Conservation (phyloP, 2,888 invertebrate genomes). For the Melieria crassipennis region DNA sequence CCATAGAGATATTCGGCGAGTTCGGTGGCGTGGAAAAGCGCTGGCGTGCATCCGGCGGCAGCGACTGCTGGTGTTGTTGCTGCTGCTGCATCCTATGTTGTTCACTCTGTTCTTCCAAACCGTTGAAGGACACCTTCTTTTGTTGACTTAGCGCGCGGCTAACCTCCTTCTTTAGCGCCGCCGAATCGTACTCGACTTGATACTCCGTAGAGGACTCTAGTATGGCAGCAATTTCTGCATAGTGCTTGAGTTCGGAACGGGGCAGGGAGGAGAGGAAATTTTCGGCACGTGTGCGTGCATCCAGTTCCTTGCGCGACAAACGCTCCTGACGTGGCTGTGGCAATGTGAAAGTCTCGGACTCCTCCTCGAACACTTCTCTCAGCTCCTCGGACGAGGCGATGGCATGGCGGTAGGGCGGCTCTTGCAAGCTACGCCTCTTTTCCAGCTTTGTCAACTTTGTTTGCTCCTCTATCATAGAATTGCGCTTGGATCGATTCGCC, state of each 20-base stretch:
- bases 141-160: slow-evolving; percentile 65
- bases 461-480: slow-evolving; percentile 80
- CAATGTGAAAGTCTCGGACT: slow-evolving; percentile 41
- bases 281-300: slow-evolving; percentile 64
- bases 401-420: slow-evolving; percentile 71
- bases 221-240: slow-evolving; percentile 65
- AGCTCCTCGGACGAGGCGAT: slow-evolving; percentile 59
- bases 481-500: slow-evolving; percentile 71
- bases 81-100: slow-evolving; percentile 25
- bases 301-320: slow-evolving; percentile 62
- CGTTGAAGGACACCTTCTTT: slow-evolving; percentile 65
- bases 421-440: slow-evolving; percentile 80
- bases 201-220: slow-evolving; percentile 61
- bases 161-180: slow-evolving; percentile 65
- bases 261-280: slow-evolving; percentile 64
- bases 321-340: slow-evolving; percentile 55
- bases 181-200: slow-evolving; percentile 61
- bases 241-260: slow-evolving; percentile 65
- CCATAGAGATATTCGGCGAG: slow-evolving; percentile 78
- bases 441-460: slow-evolving; percentile 66
- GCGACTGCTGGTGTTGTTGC: slow-evolving; percentile 37
- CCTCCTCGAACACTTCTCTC: slow-evolving; percentile 63
- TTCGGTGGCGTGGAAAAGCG: slow-evolving; percentile 75
- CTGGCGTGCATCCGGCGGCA: slow-evolving; percentile 43
- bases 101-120: slow-evolving; percentile 43